Conservation (phyloP, 2,888 invertebrate genomes). For the Nebria salina region DNA sequence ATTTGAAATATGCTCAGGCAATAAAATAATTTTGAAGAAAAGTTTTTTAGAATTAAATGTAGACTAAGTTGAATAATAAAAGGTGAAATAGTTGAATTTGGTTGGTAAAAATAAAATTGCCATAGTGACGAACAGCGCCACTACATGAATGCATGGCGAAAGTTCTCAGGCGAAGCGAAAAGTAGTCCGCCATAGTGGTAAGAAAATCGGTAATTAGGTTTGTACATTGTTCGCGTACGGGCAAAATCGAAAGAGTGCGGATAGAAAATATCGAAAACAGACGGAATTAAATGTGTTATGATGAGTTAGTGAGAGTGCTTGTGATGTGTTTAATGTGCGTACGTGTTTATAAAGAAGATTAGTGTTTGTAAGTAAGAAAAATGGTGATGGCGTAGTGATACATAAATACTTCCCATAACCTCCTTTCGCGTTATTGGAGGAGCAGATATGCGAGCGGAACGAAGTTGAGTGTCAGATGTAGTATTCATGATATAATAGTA, state of each 20-base stretch:
- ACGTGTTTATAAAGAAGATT: conserved; percentile 3
- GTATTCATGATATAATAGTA: conserved; percentile 64
- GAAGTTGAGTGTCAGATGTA: conserved; percentile 77
- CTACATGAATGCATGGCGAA: conserved; percentile 9
- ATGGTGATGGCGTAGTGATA: conserved; percentile 70
- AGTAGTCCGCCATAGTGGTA: conserved; percentile 9
- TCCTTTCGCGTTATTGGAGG: conserved; percentile 76
- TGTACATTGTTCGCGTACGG: conserved; percentile 6
- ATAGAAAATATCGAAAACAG: background rate
- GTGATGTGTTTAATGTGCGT: background rate
- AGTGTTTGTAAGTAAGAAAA: conserved; percentile 49
- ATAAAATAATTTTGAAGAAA: background rate
- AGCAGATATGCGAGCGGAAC: conserved; percentile 74
- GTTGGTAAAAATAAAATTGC: background rate
- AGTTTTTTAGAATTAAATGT: background rate
- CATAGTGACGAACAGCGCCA: conserved; percentile 19
- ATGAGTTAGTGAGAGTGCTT: background rate
- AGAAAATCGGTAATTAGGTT: conserved; percentile 7
- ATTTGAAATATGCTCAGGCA: background rate
- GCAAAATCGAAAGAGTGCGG: background rate
- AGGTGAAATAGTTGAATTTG: background rate
- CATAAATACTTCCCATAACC: conserved; percentile 80
- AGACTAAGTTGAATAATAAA: background rate
- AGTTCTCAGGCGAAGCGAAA: conserved; percentile 14
- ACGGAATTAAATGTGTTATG: background rate